Percentiles rank a stretch among this genome's conserved stretches.
Conservation (phyloP, 2,113 vertebrate species). For the Vulpes ferrilata region DNA sequence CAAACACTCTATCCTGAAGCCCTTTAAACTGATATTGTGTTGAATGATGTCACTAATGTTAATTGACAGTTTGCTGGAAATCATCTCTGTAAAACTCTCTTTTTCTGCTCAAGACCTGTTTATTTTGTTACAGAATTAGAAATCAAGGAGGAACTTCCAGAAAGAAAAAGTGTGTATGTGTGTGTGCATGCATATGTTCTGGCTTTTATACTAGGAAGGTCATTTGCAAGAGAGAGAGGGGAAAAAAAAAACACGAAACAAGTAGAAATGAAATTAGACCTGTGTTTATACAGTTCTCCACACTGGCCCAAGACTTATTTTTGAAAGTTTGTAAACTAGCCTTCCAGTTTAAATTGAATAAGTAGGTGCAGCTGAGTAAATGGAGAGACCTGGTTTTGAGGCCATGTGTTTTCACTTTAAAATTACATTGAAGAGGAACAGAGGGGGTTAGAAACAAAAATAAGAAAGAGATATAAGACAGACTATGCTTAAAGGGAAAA, state of each 20-base stretch:
- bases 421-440: conserved; percentile 78
- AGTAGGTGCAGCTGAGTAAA: conserved; percentile 89
- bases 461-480: conserved; percentile 71
- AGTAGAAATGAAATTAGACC: conserved; percentile 84
- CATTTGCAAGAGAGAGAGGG: conserved; percentile 56
- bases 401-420: conserved; percentile 87
- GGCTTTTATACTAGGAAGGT: conserved; percentile 70
- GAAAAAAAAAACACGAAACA: conserved; percentile 42
- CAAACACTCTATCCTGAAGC: conserved; percentile 80
- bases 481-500: conserved; percentile 76
- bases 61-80: conserved; percentile 88
- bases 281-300: conserved; percentile 83
- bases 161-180: conserved; percentile 28
- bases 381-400: conserved; percentile 57
- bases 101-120: conserved; percentile 85
- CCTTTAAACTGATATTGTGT: conserved; percentile 81
- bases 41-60: conserved; percentile 86
- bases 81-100: conserved; percentile 83
- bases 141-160: conserved; percentile 76
- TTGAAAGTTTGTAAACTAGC: conserved; percentile 87
- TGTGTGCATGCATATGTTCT: not conserved
- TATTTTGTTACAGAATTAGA: conserved; percentile 84
- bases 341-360: conserved; percentile 87
- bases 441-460: conserved; percentile 78
- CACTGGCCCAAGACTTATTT: conserved; percentile 84